phyloP scores from a whole-genome alignment of 2,888 invertebrate species.

The Noctuana brunneofusca region DNA sequence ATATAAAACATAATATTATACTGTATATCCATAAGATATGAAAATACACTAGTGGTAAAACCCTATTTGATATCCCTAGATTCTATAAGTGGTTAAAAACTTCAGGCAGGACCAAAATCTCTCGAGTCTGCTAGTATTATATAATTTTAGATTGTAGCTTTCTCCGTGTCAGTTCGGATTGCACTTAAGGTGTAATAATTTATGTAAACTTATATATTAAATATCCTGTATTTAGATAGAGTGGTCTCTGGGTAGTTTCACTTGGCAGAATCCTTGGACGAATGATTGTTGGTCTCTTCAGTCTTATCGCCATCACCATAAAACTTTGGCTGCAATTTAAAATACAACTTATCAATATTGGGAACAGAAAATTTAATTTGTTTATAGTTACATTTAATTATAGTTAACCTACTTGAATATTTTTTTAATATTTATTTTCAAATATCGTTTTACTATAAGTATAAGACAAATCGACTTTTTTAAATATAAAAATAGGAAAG shows the following conservation, averaged over 20 bases:
- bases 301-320: constrained; percentile 85
- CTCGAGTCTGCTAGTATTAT: background rate
- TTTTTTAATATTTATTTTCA: too few species aligned
- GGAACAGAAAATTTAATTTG: too few species aligned
- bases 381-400: too few species aligned
- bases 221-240: constrained; percentile 43
- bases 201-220: constrained; percentile 41
- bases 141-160: background rate
- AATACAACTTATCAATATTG: constrained; percentile 24
- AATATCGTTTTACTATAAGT: too few species aligned
- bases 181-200: constrained; percentile 40
- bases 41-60: too few species aligned
- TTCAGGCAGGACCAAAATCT: too few species aligned
- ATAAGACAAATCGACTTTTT: too few species aligned
- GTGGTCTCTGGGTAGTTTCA: constrained; percentile 49
- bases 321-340: constrained; percentile 83
- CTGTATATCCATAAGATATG: too few species aligned
- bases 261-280: constrained; percentile 77
- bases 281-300: constrained; percentile 82
- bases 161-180: background rate
- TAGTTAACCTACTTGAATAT: too few species aligned
- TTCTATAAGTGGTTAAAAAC: too few species aligned
- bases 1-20: background rate
- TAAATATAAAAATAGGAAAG: too few species aligned
- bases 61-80: too few species aligned